Percentiles rank a stretch among this genome's conserved stretches.
Evolutionary conservation across 2,797 vertebrate genomes (phyloP).

Genomic region (Cygnus olor): DNA sequence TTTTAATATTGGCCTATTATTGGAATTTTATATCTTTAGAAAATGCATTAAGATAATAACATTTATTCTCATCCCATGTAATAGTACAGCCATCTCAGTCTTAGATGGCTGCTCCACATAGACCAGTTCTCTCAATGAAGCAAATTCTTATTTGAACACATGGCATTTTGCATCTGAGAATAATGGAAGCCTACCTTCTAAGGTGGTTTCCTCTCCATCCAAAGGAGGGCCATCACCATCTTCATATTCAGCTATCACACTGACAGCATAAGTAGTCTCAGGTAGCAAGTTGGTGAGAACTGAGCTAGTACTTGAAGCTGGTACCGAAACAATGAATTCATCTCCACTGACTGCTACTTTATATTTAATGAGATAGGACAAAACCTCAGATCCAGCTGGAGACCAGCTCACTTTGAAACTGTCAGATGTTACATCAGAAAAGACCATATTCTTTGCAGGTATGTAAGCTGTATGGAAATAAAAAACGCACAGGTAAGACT

Average conservation of each 20-base stretch:
- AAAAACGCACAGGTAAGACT: neutral
- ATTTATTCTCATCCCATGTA: neutral
- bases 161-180: neutral
- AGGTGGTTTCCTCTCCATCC: constrained; percentile 87
- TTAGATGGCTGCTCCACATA: neutral
- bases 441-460: constrained; percentile 84
- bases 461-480: constrained; percentile 80
- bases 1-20: neutral
- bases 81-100: neutral
- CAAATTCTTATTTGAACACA: neutral
- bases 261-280: constrained; percentile 90
- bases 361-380: constrained; percentile 88
- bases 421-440: constrained; percentile 87
- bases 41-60: neutral
- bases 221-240: constrained; percentile 87
- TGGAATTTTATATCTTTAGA: neutral
- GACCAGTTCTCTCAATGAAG: neutral
- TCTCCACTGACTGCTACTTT: constrained; percentile 80
- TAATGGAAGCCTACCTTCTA: constrained; percentile 83
- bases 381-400: constrained; percentile 80
- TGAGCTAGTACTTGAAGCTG: constrained; percentile 81
- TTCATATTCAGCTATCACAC: constrained; percentile 87
- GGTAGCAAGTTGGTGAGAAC: constrained; percentile 87
- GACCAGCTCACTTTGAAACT: constrained; percentile 90
- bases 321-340: constrained; percentile 86